Conservation (phyloP, 2,888 invertebrate genomes). For the Saturnia pavonia region DNA sequence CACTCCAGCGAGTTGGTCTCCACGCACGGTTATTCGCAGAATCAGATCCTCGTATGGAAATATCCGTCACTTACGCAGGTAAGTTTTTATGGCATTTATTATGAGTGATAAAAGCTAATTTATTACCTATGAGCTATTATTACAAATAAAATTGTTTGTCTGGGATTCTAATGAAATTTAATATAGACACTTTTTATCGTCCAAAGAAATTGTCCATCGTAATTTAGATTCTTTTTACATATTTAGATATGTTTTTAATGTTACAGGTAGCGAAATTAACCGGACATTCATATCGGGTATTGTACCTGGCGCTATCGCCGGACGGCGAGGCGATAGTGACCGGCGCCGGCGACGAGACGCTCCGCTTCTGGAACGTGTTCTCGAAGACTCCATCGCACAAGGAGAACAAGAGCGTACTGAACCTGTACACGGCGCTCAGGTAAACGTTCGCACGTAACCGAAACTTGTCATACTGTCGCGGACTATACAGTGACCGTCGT, state of each 20-base stretch:
- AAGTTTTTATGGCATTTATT: constrained; percentile 6
- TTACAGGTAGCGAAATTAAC: constrained; percentile 95
- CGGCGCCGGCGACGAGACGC: constrained; percentile 98
- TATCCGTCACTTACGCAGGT: constrained; percentile 98
- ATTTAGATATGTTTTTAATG: neutral
- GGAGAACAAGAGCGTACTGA: constrained; percentile 95
- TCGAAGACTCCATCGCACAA: constrained; percentile 97
- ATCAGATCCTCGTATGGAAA: constrained; percentile 99
- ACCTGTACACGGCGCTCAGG: constrained; percentile 91
- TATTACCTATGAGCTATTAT: too few relatives aligned
- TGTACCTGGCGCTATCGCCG: constrained; percentile 97
- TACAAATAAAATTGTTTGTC: too few relatives aligned
- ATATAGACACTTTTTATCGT: too few relatives aligned
- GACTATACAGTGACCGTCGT: constrained; percentile 3
- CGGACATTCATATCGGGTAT: constrained; percentile 97
- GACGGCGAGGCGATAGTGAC: constrained; percentile 99
- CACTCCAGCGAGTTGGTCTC: constrained; percentile 98
- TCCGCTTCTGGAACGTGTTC: constrained; percentile 99
- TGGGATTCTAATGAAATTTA: too few relatives aligned
- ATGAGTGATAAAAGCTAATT: too few relatives aligned
- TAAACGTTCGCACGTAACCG: constrained; percentile 42
- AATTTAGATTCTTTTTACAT: too few relatives aligned
- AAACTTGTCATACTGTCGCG: constrained; percentile 3
- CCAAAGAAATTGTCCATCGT: too few relatives aligned
- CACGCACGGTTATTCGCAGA: constrained; percentile 99